Evolutionary conservation across 1,140 invertebrate genomes (phyloP).

Genomic region (Diorhabda carinulata): DNA sequence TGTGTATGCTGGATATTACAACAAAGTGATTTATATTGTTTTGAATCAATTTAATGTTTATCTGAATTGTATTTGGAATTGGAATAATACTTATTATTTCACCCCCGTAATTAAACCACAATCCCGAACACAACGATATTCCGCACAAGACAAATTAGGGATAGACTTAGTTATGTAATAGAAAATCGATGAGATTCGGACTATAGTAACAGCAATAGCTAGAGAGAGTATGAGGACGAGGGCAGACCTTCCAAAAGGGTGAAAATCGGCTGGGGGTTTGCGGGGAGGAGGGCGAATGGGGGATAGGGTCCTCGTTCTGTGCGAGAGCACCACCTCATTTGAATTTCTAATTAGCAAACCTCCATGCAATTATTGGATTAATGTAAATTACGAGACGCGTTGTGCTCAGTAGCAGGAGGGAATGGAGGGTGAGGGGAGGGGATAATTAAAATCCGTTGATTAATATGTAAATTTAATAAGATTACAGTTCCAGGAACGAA

Average conservation of each 20-base stretch:
- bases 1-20: too few relatives aligned
- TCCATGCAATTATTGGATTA: constrained; percentile 91
- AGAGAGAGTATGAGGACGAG: constrained; percentile 37
- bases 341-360: constrained; percentile 88
- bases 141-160: constrained; percentile 36
- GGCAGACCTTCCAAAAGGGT: constrained; percentile 51
- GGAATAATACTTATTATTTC: constrained; percentile 17
- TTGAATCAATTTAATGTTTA: too few relatives aligned
- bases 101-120: constrained; percentile 11
- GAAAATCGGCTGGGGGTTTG: constrained; percentile 32
- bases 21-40: too few relatives aligned
- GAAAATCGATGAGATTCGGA: constrained; percentile 48
- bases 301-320: constrained; percentile 42
- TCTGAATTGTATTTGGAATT: not conserved
- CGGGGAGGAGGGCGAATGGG: constrained; percentile 34
- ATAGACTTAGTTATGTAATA: constrained; percentile 38
- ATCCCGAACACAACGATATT: constrained; percentile 14
- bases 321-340: constrained; percentile 73
- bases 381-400: constrained; percentile 83
- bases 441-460: constrained; percentile 96
- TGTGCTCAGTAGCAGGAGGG: constrained; percentile 46
- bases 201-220: constrained; percentile 40
- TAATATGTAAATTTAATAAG: constrained; percentile 97
- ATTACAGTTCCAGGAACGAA: constrained; percentile 74
- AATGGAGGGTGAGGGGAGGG: constrained; percentile 40